Conservation (phyloP, 2,797 vertebrate species). For the Meriones psammophilus region DNA sequence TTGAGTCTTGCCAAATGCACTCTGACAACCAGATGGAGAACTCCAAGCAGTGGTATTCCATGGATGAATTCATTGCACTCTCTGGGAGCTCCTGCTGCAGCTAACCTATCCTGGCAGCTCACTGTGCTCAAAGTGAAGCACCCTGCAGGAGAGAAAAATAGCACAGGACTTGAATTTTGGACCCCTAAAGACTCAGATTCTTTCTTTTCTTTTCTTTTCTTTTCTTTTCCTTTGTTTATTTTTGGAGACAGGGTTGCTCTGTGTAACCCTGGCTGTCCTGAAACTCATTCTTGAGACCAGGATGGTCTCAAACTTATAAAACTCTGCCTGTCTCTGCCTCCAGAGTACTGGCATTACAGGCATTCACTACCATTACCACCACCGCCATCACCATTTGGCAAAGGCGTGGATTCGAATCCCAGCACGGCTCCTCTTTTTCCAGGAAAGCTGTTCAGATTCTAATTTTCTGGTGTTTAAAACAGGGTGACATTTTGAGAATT, state of each 20-base stretch:
- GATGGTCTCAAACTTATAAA: not conserved
- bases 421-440: not conserved
- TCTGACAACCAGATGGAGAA: slow-evolving; percentile 75
- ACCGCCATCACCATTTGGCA: not conserved
- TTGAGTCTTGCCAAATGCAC: slow-evolving; percentile 76
- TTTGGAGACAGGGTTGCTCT: not conserved
- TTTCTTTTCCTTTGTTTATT: no score
- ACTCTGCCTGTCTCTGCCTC: not conserved
- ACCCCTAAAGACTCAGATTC: not conserved
- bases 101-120: slow-evolving; percentile 56
- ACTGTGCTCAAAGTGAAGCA: slow-evolving; percentile 26
- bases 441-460: slow-evolving; percentile 28
- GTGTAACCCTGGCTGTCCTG: not conserved
- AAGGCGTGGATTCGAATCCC: slow-evolving; percentile 47
- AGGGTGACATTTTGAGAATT: slow-evolving; percentile 25
- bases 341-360: not conserved
- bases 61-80: slow-evolving; percentile 46
- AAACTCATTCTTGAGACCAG: not conserved
- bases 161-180: not conserved
- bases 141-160: slow-evolving; percentile 43
- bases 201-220: not conserved
- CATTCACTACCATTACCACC: no score
- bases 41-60: slow-evolving; percentile 5
- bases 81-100: not conserved
- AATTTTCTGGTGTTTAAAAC: slow-evolving; percentile 26